phyloP scores from a whole-genome alignment of 2,797 vertebrate genomes.

The Pitangus sulphuratus region DNA sequence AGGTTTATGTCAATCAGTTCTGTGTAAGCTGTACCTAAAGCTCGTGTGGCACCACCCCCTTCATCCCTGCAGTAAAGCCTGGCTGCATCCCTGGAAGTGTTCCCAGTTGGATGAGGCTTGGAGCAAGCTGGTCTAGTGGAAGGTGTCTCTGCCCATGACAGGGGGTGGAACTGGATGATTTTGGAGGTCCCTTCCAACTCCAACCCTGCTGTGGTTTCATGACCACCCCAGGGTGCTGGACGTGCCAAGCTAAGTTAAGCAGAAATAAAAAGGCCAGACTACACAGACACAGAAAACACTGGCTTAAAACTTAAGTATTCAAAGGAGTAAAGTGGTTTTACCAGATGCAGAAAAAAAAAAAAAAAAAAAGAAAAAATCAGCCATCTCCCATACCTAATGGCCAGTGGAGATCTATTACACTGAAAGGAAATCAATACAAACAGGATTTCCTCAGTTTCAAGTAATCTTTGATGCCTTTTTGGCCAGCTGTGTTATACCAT shows the following conservation, averaged over 20 bases:
- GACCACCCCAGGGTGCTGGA: not conserved
- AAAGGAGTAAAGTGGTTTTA: constrained; percentile 33
- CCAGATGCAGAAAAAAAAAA: not conserved
- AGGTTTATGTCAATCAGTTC: not conserved
- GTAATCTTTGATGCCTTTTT: constrained; percentile 69
- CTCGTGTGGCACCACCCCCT: not conserved
- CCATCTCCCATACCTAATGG: not conserved
- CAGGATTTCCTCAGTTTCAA: constrained; percentile 69
- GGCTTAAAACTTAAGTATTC: not conserved
- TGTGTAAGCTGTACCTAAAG: not conserved
- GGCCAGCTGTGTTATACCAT: constrained; percentile 53
- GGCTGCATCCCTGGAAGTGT: not conserved
- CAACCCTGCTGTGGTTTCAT: not conserved
- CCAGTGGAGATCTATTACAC: constrained; percentile 20
- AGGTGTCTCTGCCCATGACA: not conserved
- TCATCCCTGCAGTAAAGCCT: not conserved
- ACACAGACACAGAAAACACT: not conserved
- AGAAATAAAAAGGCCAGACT: constrained; percentile 19
- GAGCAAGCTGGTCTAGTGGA: rapidly evolving
- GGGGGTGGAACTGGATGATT: not conserved
- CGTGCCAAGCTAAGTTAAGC: not conserved
- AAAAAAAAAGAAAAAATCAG: not conserved
- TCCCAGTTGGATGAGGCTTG: rapidly evolving
- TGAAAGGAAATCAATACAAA: constrained; percentile 66
- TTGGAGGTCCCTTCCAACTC: not conserved